Evolutionary conservation across 2,888 invertebrate species (phyloP).

Genomic region (Tuta absoluta): DNA sequence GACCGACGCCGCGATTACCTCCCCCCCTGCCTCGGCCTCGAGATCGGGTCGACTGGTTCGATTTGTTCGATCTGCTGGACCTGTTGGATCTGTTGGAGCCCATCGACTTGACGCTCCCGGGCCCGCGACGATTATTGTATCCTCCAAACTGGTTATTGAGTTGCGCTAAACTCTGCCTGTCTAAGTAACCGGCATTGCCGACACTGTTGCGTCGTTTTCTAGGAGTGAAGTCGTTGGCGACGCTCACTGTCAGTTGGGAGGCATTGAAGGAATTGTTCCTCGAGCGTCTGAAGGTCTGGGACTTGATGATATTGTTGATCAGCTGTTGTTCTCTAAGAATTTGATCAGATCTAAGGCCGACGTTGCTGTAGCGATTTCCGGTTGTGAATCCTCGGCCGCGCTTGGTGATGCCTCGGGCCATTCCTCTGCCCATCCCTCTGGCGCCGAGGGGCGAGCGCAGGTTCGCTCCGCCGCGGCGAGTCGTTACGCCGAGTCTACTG

Average conservation of each 20-base stretch:
- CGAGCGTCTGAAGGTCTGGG: conserved; percentile 74
- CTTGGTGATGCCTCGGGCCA: conserved; percentile 65
- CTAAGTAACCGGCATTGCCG: conserved; percentile 66
- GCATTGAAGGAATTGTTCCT: conserved; percentile 66
- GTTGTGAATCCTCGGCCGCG: conserved; percentile 66
- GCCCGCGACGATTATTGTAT: conserved; percentile 60
- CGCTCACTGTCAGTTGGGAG: conserved; percentile 66
- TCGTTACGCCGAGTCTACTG: conserved; percentile 66
- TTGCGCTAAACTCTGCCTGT: conserved; percentile 66
- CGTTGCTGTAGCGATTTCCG: conserved; percentile 63
- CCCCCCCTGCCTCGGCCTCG: conserved; percentile 69
- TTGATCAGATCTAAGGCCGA: conserved; percentile 75
- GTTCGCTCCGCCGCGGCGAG: conserved; percentile 50
- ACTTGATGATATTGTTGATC: conserved; percentile 63
- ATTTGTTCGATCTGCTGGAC: conserved; percentile 56
- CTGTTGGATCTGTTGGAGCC: conserved; percentile 67
- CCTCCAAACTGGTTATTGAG: conserved; percentile 65
- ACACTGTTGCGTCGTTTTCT: conserved; percentile 67
- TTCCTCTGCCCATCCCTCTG: conserved; percentile 53
- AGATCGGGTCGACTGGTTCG: conserved; percentile 54
- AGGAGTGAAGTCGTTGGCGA: conserved; percentile 69
- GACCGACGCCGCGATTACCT: conserved; percentile 57
- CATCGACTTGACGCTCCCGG: conserved; percentile 70
- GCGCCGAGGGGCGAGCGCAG: conserved; percentile 35
- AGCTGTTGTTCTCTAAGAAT: conserved; percentile 63